A percentile compares a stretch with the other conserved stretches of the same genome.
These are phyloP conservation scores for Gorsachius goisagi DNA, from an alignment of 2,113 vertebrate species.

Conservation along the genomic window DNA sequence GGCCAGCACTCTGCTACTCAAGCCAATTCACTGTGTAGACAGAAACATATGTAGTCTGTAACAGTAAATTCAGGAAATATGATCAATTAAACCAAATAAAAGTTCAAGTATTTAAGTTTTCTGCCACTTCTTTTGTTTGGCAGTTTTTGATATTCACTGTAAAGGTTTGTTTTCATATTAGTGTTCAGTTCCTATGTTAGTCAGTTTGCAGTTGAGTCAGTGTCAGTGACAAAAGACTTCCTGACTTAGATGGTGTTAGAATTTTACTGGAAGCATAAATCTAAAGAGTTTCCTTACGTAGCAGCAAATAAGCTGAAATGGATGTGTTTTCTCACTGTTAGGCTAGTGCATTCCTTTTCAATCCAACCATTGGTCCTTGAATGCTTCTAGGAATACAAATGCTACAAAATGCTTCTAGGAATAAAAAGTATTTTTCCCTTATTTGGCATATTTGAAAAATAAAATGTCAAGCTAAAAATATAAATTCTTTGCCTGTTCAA, in stretches of 20 bases:
- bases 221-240: conserved; percentile 10
- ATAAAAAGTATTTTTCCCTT: not conserved
- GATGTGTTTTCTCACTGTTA: not conserved
- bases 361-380: not conserved
- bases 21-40: not conserved
- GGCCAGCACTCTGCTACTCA: not conserved
- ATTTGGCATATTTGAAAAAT: not conserved
- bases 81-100: not conserved
- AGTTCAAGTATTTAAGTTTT: not conserved
- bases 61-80: not conserved
- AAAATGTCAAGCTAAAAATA: not conserved
- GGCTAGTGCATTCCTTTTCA: not conserved
- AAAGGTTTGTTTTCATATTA: not conserved
- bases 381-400: not conserved
- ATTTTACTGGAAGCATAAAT: conserved; percentile 20
- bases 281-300: not conserved
- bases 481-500: not conserved
- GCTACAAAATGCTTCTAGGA: not conserved
- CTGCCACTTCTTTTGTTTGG: not conserved
- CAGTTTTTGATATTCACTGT: not conserved
- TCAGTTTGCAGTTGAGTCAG: not conserved
- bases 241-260: conserved; percentile 2
- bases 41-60: not conserved
- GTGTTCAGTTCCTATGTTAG: not conserved
- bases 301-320: not conserved